Base-by-base conservation (phyloP, 1,140 invertebrate species). In the Delia radicum region DNA sequence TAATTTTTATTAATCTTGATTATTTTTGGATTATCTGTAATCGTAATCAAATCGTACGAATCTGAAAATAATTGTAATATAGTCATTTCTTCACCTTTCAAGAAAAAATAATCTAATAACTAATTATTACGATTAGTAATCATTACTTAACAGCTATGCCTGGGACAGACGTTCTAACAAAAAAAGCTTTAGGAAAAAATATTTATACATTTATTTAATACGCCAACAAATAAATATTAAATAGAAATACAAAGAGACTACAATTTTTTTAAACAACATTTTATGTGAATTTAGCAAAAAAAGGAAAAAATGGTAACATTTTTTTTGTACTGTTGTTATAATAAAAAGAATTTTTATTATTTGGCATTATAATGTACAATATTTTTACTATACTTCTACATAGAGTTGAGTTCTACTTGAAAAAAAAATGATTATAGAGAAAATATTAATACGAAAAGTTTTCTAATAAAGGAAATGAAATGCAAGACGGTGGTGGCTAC, bases 391-490 rank as follows among this genome's bases (percentile, higher is more conserved):
- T 42, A 15, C 37, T n/a, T n/a, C 37, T 42, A 42, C 37, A 0
- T 42, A 42, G 37, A 42, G 37, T 42, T 42, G 37, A 15, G 37
- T 15, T 15, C 8, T 42, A 42, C 12, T 42, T 5, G n/a, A 55
- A 21, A n/a, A n/a, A n/a, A 48, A 48, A 48, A n/a, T 1, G 42
- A 13, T 5, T 31, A 24, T 69, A 26, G 29, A 33, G 15, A 31
- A 69, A 69, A 69, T 69, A 69, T 69, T 69, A 69, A 69, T 69
- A 69, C 31, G 65, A 69, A 69, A 69, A 69, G 65, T 69, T 69
- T 69, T 69, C 29, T 24, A 69, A 69, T 69, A 69, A 69, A 69
- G 65, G 65, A 69, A 69, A 69, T 33, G 65, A 69, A 69, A 69
- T 69, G 65, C 31, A 69, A 69, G 37, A 69, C 31, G 65, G 18